Percentiles rank a stretch among this genome's conserved stretches.
Evolutionary conservation across 1,140 invertebrate genomes (phyloP).

Genomic region (Eulimnadia texana): DNA sequence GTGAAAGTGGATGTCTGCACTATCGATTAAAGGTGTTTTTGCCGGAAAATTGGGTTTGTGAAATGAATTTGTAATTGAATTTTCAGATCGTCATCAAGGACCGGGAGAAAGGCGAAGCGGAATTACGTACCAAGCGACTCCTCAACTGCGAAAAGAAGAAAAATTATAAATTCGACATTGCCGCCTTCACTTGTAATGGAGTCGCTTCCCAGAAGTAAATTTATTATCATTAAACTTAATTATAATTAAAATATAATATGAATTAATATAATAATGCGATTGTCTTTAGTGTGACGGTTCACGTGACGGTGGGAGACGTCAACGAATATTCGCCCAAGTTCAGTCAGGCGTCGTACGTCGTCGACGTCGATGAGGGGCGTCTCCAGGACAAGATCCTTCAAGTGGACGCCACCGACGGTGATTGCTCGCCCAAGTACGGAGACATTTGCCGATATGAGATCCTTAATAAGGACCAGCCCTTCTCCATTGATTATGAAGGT

Average conservation of each 20-base stretch:
- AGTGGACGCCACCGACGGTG: conserved; percentile 76
- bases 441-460: conserved; percentile 95
- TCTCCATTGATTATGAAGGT: conserved; percentile 76
- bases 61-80: conserved; percentile 13
- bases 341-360: conserved; percentile 71
- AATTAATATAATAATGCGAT: neutral
- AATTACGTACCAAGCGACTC: conserved; percentile 56
- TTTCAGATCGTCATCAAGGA: conserved; percentile 39
- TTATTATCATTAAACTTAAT: neutral
- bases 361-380: conserved; percentile 77
- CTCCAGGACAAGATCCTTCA: conserved; percentile 78
- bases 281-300: conserved; percentile 61
- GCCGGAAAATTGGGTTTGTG: neutral
- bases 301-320: conserved; percentile 87
- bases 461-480: conserved; percentile 72
- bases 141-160: conserved; percentile 87
- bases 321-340: conserved; percentile 87
- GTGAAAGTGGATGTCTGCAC: too few species aligned
- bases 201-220: conserved; percentile 67
- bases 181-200: conserved; percentile 75
- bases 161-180: conserved; percentile 90
- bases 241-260: neutral
- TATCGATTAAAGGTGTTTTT: neutral
- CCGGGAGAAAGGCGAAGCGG: conserved; percentile 36
- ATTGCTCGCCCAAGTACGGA: conserved; percentile 80